Evolutionary conservation across 2,113 vertebrate species (phyloP).

Genomic region (Naja naja): DNA sequence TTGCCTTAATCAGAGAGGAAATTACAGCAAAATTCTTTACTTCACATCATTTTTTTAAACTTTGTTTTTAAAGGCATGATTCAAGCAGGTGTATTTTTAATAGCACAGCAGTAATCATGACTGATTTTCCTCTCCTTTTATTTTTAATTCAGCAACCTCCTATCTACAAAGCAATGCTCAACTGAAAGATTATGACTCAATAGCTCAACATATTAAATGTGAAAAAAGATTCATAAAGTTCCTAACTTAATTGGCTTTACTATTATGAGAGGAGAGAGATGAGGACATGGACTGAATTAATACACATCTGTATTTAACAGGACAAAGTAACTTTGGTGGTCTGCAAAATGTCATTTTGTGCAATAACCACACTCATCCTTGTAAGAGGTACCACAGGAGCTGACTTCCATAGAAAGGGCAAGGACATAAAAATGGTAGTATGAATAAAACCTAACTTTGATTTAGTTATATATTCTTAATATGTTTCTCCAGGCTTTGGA

Average conservation of each 20-base stretch:
- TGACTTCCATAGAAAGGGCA: background rate
- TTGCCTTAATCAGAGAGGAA: constrained; percentile 43
- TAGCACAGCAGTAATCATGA: constrained; percentile 26
- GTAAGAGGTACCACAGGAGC: background rate
- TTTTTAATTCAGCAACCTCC: background rate
- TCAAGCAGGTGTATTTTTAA: constrained; percentile 34
- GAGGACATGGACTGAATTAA: background rate
- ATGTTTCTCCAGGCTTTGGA: background rate
- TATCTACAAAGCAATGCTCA: background rate
- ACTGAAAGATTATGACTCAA: constrained; percentile 14
- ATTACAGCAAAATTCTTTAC: constrained; percentile 26
- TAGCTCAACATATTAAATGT: background rate
- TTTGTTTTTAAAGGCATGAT: constrained; percentile 23
- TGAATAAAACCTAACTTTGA: background rate
- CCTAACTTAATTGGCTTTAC: background rate
- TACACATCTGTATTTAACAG: background rate
- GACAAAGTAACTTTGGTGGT: background rate
- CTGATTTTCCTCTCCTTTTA: background rate
- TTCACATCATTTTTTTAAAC: background rate
- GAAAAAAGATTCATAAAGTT: background rate
- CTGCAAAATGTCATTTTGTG: background rate
- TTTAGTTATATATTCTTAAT: background rate
- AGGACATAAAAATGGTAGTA: background rate
- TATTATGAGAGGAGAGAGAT: background rate
- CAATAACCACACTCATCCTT: background rate